Evolutionary conservation across 92 coral and sea anemone genomes (phyloP).

Genomic region (Zoanthus solanderi): DNA sequence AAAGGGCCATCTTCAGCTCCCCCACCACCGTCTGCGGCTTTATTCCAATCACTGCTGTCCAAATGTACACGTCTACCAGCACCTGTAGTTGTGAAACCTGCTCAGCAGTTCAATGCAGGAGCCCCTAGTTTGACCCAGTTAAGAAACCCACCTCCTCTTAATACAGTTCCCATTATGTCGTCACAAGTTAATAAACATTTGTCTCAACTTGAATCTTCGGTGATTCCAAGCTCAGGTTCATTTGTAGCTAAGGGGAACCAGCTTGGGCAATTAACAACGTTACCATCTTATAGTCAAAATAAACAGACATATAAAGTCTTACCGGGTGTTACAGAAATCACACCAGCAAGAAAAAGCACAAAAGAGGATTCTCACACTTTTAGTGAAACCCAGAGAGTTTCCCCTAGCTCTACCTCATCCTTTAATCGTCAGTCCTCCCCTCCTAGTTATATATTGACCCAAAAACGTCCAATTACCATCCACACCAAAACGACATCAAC

Average conservation of each 20-base stretch:
- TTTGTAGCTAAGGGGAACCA: neutral
- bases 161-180: constrained; percentile 5
- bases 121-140: constrained; percentile 1
- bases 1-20: constrained; percentile 63
- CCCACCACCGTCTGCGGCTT: constrained; percentile 91
- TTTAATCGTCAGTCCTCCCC: constrained; percentile 2
- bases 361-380: neutral
- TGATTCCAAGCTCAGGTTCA: neutral
- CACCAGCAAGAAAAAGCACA: neutral
- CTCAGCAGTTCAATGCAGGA: neutral
- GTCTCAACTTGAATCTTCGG: neutral
- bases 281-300: neutral
- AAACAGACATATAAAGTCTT: neutral
- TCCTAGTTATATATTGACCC: constrained; percentile 2
- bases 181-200: neutral
- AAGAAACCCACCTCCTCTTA: neutral
- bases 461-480: neutral
- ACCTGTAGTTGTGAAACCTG: constrained; percentile 75
- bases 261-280: neutral
- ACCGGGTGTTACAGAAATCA: neutral
- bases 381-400: neutral
- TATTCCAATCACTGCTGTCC: constrained; percentile 79
- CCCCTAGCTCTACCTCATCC: neutral
- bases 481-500: neutral
- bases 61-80: constrained; percentile 81